Conservation (phyloP, 2,113 vertebrate genomes). For the Oxygymnocypris stewartii region DNA sequence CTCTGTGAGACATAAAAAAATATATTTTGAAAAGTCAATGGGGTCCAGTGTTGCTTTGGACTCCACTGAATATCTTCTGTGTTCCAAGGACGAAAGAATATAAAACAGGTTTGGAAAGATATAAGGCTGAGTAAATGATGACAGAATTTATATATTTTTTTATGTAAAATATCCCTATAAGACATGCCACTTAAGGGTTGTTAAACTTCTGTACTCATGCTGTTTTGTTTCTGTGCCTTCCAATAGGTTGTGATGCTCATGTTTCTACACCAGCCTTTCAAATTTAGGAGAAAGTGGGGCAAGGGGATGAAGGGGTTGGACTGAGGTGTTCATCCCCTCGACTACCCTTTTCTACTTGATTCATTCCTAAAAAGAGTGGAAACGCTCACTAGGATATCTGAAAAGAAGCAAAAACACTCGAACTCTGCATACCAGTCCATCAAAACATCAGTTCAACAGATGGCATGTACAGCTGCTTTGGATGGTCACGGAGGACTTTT, state of each 20-base stretch:
- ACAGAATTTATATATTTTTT: neutral
- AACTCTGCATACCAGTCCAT: constrained; percentile 11
- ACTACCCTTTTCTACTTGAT: neutral
- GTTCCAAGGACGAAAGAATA: neutral
- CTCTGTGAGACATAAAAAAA: neutral
- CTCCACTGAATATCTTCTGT: neutral
- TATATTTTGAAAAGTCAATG: neutral
- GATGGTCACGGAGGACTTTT: constrained; percentile 22
- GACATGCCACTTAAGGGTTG: neutral
- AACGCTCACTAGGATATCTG: constrained; percentile 21
- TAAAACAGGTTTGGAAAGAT: neutral
- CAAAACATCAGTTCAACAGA: neutral
- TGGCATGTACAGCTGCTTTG: constrained; percentile 3
- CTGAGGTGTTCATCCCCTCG: neutral
- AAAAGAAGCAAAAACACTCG: constrained; percentile 3
- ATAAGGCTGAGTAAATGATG: neutral
- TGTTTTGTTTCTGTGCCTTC: constrained; percentile 21
- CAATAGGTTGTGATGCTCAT: constrained; percentile 36
- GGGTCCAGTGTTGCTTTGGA: no score
- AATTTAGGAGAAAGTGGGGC: constrained; percentile 15
- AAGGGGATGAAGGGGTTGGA: constrained; percentile 5
- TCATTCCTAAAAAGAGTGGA: neutral
- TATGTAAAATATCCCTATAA: constrained; percentile 13
- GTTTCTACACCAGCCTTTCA: constrained; percentile 21
- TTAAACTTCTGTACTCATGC: neutral